Conservation (phyloP, 2,113 vertebrate species). For the human (Homo sapiens) region DNA sequence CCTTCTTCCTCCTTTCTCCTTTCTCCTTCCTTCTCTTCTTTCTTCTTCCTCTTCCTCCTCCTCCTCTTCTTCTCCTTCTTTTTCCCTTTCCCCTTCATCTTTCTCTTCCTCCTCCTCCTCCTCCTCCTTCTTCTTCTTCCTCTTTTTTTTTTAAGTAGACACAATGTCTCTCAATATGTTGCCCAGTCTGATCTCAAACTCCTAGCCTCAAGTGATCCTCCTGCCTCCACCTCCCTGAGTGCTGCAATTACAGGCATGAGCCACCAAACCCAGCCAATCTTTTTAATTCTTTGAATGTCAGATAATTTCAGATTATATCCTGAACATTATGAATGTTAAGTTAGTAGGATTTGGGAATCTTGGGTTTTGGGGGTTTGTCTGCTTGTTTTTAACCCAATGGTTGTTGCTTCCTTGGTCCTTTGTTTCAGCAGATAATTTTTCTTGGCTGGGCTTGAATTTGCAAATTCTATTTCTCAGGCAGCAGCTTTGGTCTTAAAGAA, state of each 20-base stretch:
- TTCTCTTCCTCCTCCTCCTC: too few species aligned
- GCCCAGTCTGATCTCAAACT: too few species aligned
- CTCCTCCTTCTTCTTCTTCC: too few species aligned
- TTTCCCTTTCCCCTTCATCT: too few species aligned
- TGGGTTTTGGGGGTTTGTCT: background rate
- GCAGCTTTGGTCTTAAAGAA: background rate
- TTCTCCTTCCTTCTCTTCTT: fast-evolving
- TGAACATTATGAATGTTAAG: background rate
- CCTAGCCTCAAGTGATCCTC: too few species aligned
- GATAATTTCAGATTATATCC: background rate
- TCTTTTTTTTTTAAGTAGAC: too few species aligned
- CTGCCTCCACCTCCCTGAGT: too few species aligned
- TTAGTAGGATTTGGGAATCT: background rate
- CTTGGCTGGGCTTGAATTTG: background rate
- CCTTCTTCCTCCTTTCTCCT: fast-evolving
- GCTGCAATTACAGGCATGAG: too few species aligned
- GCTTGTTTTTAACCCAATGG: background rate
- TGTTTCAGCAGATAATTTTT: background rate
- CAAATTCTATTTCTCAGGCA: background rate
- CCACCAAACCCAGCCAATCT: background rate
- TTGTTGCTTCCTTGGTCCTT: background rate
- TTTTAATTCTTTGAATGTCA: background rate
- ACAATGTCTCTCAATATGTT: too few species aligned
- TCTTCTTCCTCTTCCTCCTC: fast-evolving
- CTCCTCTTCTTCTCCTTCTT: fast-evolving